These are phyloP conservation scores for Ips typographus DNA, from an alignment of 1,140 invertebrate species.

Conservation along the genomic window DNA sequence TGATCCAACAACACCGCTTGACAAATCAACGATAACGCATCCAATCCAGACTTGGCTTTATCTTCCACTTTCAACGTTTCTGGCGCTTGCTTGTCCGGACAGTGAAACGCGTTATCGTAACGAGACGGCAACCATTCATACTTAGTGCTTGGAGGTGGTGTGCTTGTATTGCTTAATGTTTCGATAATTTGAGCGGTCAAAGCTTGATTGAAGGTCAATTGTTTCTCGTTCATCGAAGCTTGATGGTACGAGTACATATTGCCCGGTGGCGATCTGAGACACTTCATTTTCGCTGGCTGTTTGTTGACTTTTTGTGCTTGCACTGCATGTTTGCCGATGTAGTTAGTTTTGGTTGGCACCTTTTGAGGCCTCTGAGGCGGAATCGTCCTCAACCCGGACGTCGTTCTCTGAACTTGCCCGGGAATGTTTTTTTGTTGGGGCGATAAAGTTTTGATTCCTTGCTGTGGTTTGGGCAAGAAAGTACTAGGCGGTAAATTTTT, in stretches of 20 bases:
- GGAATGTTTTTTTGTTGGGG: conserved; percentile 43
- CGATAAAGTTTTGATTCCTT: conserved; percentile 46
- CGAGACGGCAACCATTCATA: conserved; percentile 40
- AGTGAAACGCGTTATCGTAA: conserved; percentile 42
- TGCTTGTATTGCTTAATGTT: conserved; percentile 44
- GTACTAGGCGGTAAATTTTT: conserved; percentile 44
- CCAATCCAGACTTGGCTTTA: conserved; percentile 44
- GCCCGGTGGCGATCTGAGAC: conserved; percentile 10
- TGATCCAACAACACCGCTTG: conserved; percentile 78
- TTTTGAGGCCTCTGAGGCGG: conserved; percentile 47
- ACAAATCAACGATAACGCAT: conserved; percentile 49
- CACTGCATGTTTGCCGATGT: conserved; percentile 51
- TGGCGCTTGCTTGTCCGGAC: conserved; percentile 34
- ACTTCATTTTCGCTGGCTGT: conserved; percentile 32
- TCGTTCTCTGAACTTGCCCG: conserved; percentile 44
- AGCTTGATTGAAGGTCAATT: conserved; percentile 49
- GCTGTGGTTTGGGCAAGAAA: conserved; percentile 36
- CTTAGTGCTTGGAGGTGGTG: conserved; percentile 25
- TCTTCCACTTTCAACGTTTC: conserved; percentile 34
- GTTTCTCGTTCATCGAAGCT: conserved; percentile 36
- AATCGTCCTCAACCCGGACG: conserved; percentile 47
- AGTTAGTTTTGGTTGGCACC: conserved; percentile 47
- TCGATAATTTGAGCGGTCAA: conserved; percentile 51
- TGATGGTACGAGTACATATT: conserved; percentile 26
- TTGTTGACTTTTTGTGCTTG: conserved; percentile 49